Conservation (phyloP, 2,888 invertebrate species). For the Trichopoda pennipes region DNA sequence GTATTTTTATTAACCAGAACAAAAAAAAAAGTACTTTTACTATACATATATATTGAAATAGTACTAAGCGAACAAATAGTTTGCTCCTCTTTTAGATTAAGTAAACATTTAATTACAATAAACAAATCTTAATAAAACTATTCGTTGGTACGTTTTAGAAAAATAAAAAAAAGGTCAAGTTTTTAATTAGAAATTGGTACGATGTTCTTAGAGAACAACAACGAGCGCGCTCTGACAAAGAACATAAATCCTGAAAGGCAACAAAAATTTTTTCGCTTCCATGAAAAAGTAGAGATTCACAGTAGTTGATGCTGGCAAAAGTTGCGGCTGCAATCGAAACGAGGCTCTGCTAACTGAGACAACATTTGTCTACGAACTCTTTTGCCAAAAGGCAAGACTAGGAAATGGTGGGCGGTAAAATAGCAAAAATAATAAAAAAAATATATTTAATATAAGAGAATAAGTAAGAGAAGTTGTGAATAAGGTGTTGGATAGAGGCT, state of each 20-base stretch:
- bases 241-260: conserved; percentile 24
- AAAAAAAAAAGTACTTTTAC: too few species aligned
- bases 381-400: conserved; percentile 1
- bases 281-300: conserved; percentile 46
- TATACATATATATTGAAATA: too few species aligned
- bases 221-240: conserved; percentile 24
- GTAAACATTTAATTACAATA: too few species aligned
- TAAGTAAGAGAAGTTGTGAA: conserved; percentile 26
- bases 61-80: too few species aligned
- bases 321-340: conserved; percentile 6
- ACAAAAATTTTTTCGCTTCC: conserved; percentile 31
- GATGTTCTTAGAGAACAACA: neutral
- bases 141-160: too few species aligned
- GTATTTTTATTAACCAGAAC: too few species aligned
- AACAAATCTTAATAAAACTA: too few species aligned
- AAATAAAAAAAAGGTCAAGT: too few species aligned
- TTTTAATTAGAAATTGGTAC: neutral
- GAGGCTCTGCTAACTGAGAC: conserved; percentile 20
- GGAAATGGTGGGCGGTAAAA: conserved; percentile 60
- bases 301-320: conserved; percentile 39
- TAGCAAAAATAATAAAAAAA: neutral
- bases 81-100: too few species aligned
- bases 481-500: neutral
- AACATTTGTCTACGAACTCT: conserved; percentile 41
- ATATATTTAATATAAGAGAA: conserved; percentile 47